Base-by-base conservation (phyloP, 2,888 invertebrate genomes). In the Embidobia sp. region DNA sequence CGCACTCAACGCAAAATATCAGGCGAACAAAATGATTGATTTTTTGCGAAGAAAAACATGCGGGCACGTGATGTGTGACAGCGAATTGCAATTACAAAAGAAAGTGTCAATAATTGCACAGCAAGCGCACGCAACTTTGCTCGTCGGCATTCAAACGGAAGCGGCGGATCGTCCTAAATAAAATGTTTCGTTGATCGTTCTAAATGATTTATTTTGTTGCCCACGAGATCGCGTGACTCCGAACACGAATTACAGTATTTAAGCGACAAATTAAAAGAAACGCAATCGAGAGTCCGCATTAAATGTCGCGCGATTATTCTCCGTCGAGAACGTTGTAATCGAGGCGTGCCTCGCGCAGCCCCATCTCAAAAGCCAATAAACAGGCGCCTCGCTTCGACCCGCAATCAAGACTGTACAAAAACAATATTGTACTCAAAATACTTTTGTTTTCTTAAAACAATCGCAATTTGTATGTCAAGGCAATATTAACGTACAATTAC, bases 371-470 rank as follows among this genome's bases (percentile, higher is more conserved):
- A 69, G 53, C 61, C 61, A 75, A 48, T 61, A 53, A 61, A 61
- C 44, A 27, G 53, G 67, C 46, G 51, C 61, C 67, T 74, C 74
- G 67, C 74, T 67, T 74, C 61, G 51, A 63, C 53, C 29, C 49
- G 37, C 63, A 63, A 66, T 63, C 53, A 72, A 72, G 67, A 75
- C 67, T 75, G 75, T 64, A 64, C 33, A 8, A 73, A n/a, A 53
- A 44, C 72, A 57, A 72, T 64, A 72, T 53, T 51, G 40, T 51
- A 64, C 49, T 73, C 59, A 26, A 61, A 74, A 59, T 59, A 74
- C 44, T 59, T 51, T 69, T 55, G 61, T 75, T 67, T 75, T 48
- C 40, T 67, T 42, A 46, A 51, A n/a, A 61, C 55, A 67, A 63
- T 57, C 48, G 49, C 49, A 57, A 75, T 76, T 69, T 75, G 27